Evolutionary conservation across 2,888 invertebrate species (phyloP), one percentile per base, ranked within the genome.

Genomic region (Rhorus exstirpatorius): DNA sequence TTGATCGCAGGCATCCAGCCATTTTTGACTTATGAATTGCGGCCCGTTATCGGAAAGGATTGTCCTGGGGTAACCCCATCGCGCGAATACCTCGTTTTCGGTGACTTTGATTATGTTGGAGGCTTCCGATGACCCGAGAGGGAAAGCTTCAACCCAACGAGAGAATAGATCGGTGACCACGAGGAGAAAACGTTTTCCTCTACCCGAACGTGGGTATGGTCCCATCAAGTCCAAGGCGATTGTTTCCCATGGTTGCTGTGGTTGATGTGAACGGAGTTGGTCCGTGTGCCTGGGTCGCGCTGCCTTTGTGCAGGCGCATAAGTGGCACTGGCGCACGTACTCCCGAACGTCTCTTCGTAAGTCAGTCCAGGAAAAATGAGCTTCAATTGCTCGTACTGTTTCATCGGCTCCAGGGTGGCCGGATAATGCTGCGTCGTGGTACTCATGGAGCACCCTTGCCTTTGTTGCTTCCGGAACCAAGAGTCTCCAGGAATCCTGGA

Each of bases 401-500:
- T 88, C 85, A 0, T 86, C 86, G 4, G 55, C 24, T 8, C 87
- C 87, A 0, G 88, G 87, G 55, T 88, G 87, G 0, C 85, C 86
- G 0, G 87, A 86, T 0, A 55, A n/a, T 0, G 72, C 19, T 2
- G 46, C 55, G 31, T 85, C 80, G 55, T 83, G 85, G 26, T 44
- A 71, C 6, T 60, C n/a, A 0, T 83, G 14, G 0, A 83, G 17
- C 1, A 82, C 44, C 1, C 24, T 10, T 2, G 6, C 6, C 17
- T 35, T 24, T 1, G 10, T 7, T 8, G 14, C 14, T 12, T 38
- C 35, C 7, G 77, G 38, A 0, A 67, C 55, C 7, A 26, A 7
- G 0, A 55, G 0, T 55, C 41, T 49, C 51, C 68, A 63, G 24
- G 44, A 7, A n/a, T 14, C 31, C 7, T 10, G n/a, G 4, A 24